Evolutionary conservation across 2,113 vertebrate species (phyloP).

Genomic region (Pseudolaguvia tuberculata): DNA sequence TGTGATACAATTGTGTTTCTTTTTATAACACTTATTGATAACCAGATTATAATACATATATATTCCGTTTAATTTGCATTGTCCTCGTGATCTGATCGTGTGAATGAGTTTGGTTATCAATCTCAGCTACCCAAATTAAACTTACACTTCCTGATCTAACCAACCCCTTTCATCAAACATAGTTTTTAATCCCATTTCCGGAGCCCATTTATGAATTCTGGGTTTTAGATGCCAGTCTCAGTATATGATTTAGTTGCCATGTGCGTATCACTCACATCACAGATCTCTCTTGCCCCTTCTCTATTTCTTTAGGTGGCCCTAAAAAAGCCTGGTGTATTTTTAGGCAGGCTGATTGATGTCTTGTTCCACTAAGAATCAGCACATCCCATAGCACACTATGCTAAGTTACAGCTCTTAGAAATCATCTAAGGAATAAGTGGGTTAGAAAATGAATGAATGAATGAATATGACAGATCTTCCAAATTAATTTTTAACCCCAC

Average conservation of each 20-base stretch:
- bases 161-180: not conserved
- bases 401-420: not conserved
- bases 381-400: not conserved
- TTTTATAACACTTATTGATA: not conserved
- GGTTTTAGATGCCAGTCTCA: not conserved
- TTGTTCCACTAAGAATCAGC: slow-evolving; percentile 14
- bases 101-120: no score
- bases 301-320: slow-evolving; percentile 10
- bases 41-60: not conserved
- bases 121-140: not conserved
- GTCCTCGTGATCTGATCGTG: no score
- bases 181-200: not conserved
- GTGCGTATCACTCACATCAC: not conserved
- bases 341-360: slow-evolving; percentile 31
- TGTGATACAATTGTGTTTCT: not conserved
- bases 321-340: slow-evolving; percentile 38
- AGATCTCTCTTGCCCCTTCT: not conserved
- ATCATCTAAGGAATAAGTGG: no score
- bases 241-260: not conserved
- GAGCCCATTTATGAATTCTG: no score
- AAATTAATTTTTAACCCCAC: not conserved
- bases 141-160: not conserved
- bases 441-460: no score
- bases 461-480: no score
- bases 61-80: not conserved